Evolutionary conservation across 1,140 invertebrate genomes (phyloP), one percentile per base, ranked within the genome.

Genomic region (Brachionus koreanus): DNA sequence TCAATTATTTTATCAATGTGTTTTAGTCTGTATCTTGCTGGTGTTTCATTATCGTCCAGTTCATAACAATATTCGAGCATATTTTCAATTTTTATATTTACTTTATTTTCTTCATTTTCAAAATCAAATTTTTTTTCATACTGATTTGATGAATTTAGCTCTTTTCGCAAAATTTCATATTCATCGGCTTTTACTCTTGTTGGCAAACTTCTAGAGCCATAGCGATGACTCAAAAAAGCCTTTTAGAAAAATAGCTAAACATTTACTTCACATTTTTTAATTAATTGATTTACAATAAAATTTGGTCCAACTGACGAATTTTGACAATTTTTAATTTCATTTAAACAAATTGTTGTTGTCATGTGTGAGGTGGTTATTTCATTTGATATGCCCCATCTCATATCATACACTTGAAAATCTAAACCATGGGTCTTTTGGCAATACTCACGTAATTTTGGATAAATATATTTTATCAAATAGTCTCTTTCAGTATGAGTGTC

Each of bases 171-270:
- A 16, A 77, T 77, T 81, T 39, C 5, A 46, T 7, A 81, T 16
- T 63, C 49, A n/a, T 42, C 25, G 5, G 63, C 37, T 46, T 42
- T 25, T 12, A 81, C 37, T 35, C 33, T 39, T 25, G 77, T 39
- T 63, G 49, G 92, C 84, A 83, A 91, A 89, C 13, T 92, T 93
- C 83, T 92, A 88, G 92, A 97, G 25, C 77, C 77, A 67, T 81
- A 81, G 12, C 77, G 49, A 67, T 81, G 49, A 2, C 83, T 61
- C 9, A 83, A n/a, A 63, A 77, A 77, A 52, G 9, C 63, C 83
- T 83, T 13, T 16, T 39, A 69, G 1, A 0, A 39, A 72, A 16
- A 16, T 72, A 12, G 25, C n/a, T 35, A 42, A 5, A 35, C 0
- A 39, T 25, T 35, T 65, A 12, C 39, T 52, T 42, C n/a, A 33